phyloP scores from a whole-genome alignment of 2,888 invertebrate genomes.

The Archips xylosteana region DNA sequence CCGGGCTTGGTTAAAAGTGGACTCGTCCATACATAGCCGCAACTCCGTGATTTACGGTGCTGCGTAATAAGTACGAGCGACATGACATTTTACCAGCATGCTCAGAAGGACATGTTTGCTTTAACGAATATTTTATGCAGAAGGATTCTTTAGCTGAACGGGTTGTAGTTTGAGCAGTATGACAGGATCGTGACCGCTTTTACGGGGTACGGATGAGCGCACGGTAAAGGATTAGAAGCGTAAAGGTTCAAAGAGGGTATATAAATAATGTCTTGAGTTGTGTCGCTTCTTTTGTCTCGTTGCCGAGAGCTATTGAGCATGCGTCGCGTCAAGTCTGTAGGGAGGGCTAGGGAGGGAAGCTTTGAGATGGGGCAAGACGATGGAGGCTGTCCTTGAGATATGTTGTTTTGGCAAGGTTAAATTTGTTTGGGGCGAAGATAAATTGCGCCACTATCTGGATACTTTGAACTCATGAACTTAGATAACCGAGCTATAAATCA shows the following conservation, averaged over 20 bases:
- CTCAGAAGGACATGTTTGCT: slow-evolving; percentile 52
- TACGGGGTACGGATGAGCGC: slow-evolving; percentile 63
- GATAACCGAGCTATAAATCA: slow-evolving; percentile 36
- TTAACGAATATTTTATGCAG: slow-evolving; percentile 49
- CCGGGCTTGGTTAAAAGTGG: slow-evolving; percentile 52
- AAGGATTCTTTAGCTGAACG: slow-evolving; percentile 50
- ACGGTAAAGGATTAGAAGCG: slow-evolving; percentile 13
- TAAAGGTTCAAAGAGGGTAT: slow-evolving; percentile 26
- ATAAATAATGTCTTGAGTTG: slow-evolving; percentile 62
- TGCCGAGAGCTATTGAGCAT: slow-evolving; percentile 58
- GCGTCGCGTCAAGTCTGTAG: slow-evolving; percentile 50
- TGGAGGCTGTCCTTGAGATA: slow-evolving; percentile 67
- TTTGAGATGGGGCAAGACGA: slow-evolving; percentile 57
- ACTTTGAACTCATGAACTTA: slow-evolving; percentile 36
- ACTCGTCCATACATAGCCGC: slow-evolving; percentile 51
- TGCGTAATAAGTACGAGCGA: slow-evolving; percentile 51
- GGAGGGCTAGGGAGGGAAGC: slow-evolving; percentile 52
- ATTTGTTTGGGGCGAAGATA: slow-evolving; percentile 45
- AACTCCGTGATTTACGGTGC: slow-evolving; percentile 55
- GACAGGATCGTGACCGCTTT: slow-evolving; percentile 64
- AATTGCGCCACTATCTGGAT: slow-evolving; percentile 24
- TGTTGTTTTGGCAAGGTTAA: slow-evolving; percentile 66
- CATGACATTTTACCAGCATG: slow-evolving; percentile 50
- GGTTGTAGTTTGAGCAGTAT: slow-evolving; percentile 60
- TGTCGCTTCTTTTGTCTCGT: slow-evolving; percentile 55